Evolutionary conservation across 2,888 invertebrate genomes (phyloP).

Genomic region (Melanargia galathea): DNA sequence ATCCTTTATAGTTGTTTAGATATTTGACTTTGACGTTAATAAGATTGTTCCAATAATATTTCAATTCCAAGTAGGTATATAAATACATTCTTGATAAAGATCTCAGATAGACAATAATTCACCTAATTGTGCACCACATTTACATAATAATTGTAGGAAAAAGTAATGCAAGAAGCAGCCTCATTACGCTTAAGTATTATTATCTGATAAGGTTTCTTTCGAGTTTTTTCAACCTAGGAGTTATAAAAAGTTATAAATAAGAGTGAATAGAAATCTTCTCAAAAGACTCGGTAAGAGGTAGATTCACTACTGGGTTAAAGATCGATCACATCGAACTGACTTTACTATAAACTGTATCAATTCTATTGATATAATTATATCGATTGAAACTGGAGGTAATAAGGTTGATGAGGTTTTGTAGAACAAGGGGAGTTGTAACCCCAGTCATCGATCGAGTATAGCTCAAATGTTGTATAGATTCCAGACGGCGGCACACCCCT

Average conservation of each 20-base stretch:
- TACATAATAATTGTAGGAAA: slow-evolving; percentile 6
- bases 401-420: background rate
- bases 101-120: no score
- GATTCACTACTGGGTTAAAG: background rate
- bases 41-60: no score
- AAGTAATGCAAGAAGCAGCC: background rate
- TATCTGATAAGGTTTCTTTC: background rate
- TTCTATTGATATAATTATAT: background rate
- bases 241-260: background rate
- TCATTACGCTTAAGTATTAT: background rate
- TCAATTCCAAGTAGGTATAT: no score
- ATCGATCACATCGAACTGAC: background rate
- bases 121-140: no score
- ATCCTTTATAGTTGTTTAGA: no score
- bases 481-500: slow-evolving; percentile 19
- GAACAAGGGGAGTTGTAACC: slow-evolving; percentile 7
- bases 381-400: background rate
- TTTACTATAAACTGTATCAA: background rate
- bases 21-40: no score
- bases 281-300: background rate
- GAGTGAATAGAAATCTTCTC: background rate
- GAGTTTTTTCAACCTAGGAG: background rate
- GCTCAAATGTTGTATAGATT: slow-evolving; percentile 8
- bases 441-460: slow-evolving; percentile 14
- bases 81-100: no score